Conservation (phyloP, 2,113 vertebrate species). For the Elgaria multicarinata region DNA sequence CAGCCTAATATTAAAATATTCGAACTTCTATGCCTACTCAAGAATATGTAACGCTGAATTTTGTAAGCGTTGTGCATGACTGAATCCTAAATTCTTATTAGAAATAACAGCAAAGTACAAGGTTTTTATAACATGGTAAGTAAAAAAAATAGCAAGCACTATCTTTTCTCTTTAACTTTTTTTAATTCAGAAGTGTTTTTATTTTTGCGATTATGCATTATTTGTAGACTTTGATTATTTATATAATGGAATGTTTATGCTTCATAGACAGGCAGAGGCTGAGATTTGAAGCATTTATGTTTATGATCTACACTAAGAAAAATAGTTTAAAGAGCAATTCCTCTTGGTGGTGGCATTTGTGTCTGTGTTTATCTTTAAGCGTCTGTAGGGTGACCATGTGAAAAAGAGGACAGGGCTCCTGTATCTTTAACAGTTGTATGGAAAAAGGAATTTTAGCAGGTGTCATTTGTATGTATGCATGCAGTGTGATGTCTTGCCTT, state of each 20-base stretch:
- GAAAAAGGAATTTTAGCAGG: too few species aligned
- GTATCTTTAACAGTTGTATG: too few species aligned
- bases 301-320: background rate
- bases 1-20: background rate
- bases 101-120: background rate
- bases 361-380: background rate
- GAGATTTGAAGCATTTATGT: background rate
- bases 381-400: too few species aligned
- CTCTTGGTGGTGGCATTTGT: background rate
- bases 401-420: too few species aligned
- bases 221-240: background rate
- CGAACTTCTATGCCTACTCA: background rate
- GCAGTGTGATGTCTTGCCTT: too few species aligned
- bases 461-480: too few species aligned
- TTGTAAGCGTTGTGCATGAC: background rate
- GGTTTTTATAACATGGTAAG: conserved; percentile 30
- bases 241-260: background rate
- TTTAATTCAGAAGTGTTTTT: background rate
- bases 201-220: background rate
- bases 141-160: background rate
- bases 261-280: background rate
- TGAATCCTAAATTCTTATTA: background rate
- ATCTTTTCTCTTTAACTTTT: background rate
- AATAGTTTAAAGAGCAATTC: background rate
- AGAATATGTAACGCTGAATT: background rate